A percentile compares a stretch with the other conserved stretches of the same genome.
Evolutionary conservation across 2,888 invertebrate species (phyloP).

Genomic region (Heliconius hortense): DNA sequence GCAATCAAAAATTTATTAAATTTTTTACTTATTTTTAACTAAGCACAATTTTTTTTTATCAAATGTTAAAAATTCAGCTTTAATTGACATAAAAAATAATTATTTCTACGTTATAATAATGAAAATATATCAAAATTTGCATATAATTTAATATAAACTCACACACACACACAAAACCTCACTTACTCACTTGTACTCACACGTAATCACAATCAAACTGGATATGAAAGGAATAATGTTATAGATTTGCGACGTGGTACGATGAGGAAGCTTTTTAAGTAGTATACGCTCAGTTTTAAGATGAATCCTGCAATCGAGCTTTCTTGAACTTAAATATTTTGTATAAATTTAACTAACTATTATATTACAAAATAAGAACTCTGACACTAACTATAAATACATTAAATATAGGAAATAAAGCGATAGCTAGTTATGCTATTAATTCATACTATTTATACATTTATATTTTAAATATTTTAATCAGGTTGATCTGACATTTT

Average conservation of each 20-base stretch:
- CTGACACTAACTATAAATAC: neutral
- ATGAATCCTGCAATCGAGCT: conserved; percentile 41
- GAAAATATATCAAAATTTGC: conserved; percentile 26
- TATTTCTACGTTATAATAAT: neutral
- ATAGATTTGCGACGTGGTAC: conserved; percentile 65
- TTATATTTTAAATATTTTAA: neutral
- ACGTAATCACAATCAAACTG: conserved; percentile 59
- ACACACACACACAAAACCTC: conserved; percentile 42
- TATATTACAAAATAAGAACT: neutral
- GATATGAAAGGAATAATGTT: conserved; percentile 74
- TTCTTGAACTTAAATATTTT: neutral
- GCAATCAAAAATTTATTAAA: neutral
- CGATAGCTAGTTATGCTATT: neutral
- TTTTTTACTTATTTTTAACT: neutral
- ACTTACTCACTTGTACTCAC: conserved; percentile 40
- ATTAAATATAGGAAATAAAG: neutral
- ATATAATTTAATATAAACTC: conserved; percentile 43
- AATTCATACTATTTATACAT: neutral
- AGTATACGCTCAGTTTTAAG: conserved; percentile 55
- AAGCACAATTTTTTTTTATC: neutral
- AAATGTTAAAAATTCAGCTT: neutral
- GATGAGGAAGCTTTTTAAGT: conserved; percentile 60
- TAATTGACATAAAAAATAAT: neutral
- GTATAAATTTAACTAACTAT: neutral
- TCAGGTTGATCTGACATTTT: neutral